phyloP scores from a whole-genome alignment of 2,888 invertebrate species.

The Ptilodon capucinus region DNA sequence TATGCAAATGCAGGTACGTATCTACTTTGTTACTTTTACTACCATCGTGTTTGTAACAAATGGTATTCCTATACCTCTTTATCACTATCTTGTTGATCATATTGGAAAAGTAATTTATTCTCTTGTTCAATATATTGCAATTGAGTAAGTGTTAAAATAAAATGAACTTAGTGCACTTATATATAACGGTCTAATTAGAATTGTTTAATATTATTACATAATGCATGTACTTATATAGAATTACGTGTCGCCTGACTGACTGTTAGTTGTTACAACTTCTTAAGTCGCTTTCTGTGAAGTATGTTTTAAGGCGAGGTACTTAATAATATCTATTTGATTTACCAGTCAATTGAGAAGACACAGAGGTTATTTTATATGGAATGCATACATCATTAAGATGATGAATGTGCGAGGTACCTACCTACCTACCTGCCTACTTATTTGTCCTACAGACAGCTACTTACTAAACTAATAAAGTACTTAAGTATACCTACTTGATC shows the following conservation, averaged over 20 bases:
- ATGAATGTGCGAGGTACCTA: no score
- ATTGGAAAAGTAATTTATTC: background rate
- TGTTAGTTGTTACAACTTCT: conserved; percentile 2
- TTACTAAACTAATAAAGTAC: no score
- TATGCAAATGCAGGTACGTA: no score
- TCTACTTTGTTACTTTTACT: no score
- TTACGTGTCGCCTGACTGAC: no score
- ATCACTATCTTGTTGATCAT: no score
- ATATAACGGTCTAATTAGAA: conserved; percentile 20
- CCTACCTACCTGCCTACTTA: no score
- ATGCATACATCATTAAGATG: no score
- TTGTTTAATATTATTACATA: conserved; percentile 18
- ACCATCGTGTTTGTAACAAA: no score
- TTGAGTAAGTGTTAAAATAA: background rate
- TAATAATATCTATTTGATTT: background rate
- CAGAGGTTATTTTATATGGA: background rate
- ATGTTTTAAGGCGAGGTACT: background rate
- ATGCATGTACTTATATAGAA: conserved; percentile 23
- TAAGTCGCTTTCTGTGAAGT: background rate
- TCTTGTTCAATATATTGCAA: background rate
- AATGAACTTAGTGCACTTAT: background rate
- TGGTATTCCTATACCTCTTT: no score
- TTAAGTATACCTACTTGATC: no score
- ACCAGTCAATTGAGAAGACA: background rate
- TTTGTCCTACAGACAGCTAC: background rate